phyloP scores from a whole-genome alignment of 2,888 invertebrate genomes.

The Venusia cambrica region DNA sequence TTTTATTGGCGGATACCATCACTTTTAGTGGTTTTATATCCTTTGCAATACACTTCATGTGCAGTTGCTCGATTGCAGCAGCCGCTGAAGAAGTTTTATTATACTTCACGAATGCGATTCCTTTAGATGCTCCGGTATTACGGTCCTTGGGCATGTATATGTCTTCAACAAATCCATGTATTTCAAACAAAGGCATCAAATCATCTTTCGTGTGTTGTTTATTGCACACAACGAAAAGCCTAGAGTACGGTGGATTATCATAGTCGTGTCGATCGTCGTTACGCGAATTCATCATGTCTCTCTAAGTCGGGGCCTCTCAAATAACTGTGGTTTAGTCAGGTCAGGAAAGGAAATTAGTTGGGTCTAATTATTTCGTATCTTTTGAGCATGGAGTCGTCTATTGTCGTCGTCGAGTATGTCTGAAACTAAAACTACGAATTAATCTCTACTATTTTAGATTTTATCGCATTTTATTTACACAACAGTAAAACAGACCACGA shows the following conservation, averaged over 20 bases:
- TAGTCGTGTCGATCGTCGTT: slow-evolving; percentile 54
- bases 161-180: slow-evolving; percentile 92
- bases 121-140: slow-evolving; percentile 91
- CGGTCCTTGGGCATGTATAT: slow-evolving; percentile 94
- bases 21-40: slow-evolving; percentile 92
- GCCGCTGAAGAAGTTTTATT: slow-evolving; percentile 95
- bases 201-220: slow-evolving; percentile 86
- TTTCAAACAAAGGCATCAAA: slow-evolving; percentile 87
- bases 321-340: no score
- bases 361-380: no score
- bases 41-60: slow-evolving; percentile 87
- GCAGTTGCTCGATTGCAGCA: slow-evolving; percentile 92
- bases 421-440: no score
- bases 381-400: no score
- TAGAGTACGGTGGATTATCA: slow-evolving; percentile 91
- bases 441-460: no score
- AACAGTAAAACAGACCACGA: no score
- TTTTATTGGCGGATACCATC: slow-evolving; percentile 87
- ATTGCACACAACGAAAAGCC: slow-evolving; percentile 93
- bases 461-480: no score
- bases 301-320: no score
- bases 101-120: slow-evolving; percentile 95
- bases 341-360: no score
- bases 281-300: slow-evolving; percentile 27
- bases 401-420: no score